phyloP scores from a whole-genome alignment of 2,888 invertebrate genomes.

The Archaeoteleia sp. region DNA sequence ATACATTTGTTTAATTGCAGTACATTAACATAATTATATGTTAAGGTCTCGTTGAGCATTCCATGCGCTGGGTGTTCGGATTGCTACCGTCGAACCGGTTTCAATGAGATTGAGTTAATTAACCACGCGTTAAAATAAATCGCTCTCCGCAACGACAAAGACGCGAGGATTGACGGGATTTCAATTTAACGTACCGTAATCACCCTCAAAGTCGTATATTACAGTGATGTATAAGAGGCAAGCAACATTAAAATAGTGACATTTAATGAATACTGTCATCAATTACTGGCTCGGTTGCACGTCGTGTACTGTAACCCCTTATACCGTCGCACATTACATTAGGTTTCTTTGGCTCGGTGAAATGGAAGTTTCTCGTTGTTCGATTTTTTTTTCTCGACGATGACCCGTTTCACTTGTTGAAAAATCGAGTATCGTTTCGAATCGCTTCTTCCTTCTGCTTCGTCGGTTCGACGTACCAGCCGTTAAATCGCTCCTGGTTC shows the following conservation, averaged over 20 bases:
- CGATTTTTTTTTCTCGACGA: slow-evolving; percentile 41
- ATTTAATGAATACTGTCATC: slow-evolving; percentile 67
- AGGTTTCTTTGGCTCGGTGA: slow-evolving; percentile 51
- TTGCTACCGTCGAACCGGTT: slow-evolving; percentile 66
- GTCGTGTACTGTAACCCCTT: slow-evolving; percentile 38
- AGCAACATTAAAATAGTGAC: slow-evolving; percentile 62
- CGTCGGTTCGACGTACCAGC: slow-evolving; percentile 7
- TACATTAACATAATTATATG: slow-evolving; percentile 64
- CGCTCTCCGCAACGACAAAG: slow-evolving; percentile 51
- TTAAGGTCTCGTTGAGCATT: slow-evolving; percentile 46
- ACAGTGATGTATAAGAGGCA: slow-evolving; percentile 52
- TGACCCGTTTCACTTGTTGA: slow-evolving; percentile 49
- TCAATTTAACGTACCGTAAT: slow-evolving; percentile 67
- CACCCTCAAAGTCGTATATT: slow-evolving; percentile 44
- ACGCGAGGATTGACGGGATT: slow-evolving; percentile 60
- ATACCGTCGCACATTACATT: slow-evolving; percentile 48
- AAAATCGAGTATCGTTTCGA: slow-evolving; percentile 40
- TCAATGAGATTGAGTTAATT: slow-evolving; percentile 66
- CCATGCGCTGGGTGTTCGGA: slow-evolving; percentile 26
- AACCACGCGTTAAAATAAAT: slow-evolving; percentile 66
- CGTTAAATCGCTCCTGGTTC: slow-evolving; percentile 29
- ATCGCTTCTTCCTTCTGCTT: slow-evolving; percentile 15
- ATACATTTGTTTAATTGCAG: slow-evolving; percentile 58
- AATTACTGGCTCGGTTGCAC: slow-evolving; percentile 54
- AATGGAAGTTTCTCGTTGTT: slow-evolving; percentile 48